Percentiles rank a stretch among this genome's conserved stretches.
These are phyloP conservation scores for Oncorhynchus tshawytscha DNA, from an alignment of 2,113 vertebrate species.

Conservation along the genomic window DNA sequence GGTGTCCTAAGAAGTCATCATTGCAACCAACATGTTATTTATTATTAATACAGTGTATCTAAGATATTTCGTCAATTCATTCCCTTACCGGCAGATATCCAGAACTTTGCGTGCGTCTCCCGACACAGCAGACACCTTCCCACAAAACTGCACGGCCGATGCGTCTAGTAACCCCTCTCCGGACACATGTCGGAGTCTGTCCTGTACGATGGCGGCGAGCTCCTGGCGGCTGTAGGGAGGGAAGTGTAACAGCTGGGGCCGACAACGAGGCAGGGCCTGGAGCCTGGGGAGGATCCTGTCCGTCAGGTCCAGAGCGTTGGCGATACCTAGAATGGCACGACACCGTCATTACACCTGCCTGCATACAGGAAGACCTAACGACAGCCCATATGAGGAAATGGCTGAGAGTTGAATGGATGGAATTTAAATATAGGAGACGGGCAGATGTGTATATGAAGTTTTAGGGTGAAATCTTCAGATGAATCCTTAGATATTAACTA, in stretches of 20 bases:
- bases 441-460: background rate
- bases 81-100: slow-evolving; percentile 88
- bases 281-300: slow-evolving; percentile 88
- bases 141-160: slow-evolving; percentile 90
- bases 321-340: slow-evolving; percentile 75
- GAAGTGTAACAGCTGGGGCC: slow-evolving; percentile 85
- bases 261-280: slow-evolving; percentile 73
- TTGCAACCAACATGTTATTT: too few relatives aligned
- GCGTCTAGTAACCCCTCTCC: slow-evolving; percentile 79
- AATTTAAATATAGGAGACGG: background rate
- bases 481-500: background rate
- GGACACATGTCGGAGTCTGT: slow-evolving; percentile 81
- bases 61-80: too few relatives aligned
- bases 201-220: slow-evolving; percentile 84
- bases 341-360: background rate
- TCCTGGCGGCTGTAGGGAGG: slow-evolving; percentile 86
- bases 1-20: too few relatives aligned
- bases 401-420: too few relatives aligned
- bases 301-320: slow-evolving; percentile 91
- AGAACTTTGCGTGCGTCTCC: slow-evolving; percentile 92
- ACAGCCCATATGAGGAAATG: too few relatives aligned
- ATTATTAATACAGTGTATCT: too few relatives aligned
- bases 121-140: slow-evolving; percentile 90
- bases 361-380: background rate
- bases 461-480: background rate